Conservation (phyloP, 2,797 vertebrate species). For the Columba guinea region DNA sequence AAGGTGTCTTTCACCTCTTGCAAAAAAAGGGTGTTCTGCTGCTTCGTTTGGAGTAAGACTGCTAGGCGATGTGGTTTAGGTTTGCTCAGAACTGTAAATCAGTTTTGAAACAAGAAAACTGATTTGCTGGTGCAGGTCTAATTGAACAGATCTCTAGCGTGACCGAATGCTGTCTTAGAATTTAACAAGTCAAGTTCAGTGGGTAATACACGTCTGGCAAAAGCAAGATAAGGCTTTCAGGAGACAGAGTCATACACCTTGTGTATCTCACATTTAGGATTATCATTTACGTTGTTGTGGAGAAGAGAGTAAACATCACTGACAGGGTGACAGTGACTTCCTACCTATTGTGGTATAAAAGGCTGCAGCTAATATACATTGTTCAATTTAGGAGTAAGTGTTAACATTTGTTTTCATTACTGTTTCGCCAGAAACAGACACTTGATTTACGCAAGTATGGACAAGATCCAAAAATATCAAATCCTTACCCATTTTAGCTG, state of each 20-base stretch:
- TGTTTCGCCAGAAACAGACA: not conserved
- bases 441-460: not conserved
- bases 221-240: not conserved
- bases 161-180: not conserved
- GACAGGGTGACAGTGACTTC: not conserved
- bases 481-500: not conserved
- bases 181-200: not conserved
- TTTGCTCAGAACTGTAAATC: not conserved
- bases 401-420: not conserved
- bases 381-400: not conserved
- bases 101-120: not conserved
- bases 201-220: not conserved
- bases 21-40: not conserved
- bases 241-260: not conserved
- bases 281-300: not conserved
- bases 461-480: not conserved
- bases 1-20: not conserved
- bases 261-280: not conserved
- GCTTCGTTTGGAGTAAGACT: not conserved
- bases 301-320: not conserved
- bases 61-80: not conserved
- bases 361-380: not conserved
- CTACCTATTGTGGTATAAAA: not conserved
- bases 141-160: not conserved
- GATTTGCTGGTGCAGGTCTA: not conserved